phyloP scores from a whole-genome alignment of 2,888 invertebrate species.

The Zootermopsis nevadensis region DNA sequence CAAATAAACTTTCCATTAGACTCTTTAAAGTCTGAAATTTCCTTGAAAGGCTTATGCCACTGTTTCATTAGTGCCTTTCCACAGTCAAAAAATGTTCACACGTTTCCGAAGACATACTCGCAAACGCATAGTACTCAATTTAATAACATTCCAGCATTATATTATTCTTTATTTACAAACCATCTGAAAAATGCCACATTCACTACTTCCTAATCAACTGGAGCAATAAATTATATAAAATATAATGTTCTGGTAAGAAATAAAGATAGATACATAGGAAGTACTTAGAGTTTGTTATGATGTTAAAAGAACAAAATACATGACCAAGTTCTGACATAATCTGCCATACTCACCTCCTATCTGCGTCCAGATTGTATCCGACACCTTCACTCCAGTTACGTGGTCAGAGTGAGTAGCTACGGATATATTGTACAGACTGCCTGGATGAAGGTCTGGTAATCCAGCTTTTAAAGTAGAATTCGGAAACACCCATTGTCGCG shows the following conservation, averaged over 20 bases:
- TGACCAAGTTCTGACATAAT: not conserved
- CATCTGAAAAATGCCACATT: not conserved
- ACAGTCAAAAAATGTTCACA: too few species aligned
- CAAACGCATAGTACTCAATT: too few species aligned
- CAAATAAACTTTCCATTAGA: too few species aligned
- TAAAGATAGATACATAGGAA: not conserved
- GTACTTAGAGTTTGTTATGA: not conserved
- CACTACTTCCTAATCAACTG: not conserved
- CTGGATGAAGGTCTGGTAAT: conserved; percentile 72
- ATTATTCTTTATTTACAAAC: not conserved
- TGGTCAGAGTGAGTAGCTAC: conserved; percentile 74
- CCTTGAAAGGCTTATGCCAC: too few species aligned
- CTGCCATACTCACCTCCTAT: conserved; percentile 68
- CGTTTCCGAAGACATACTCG: too few species aligned
- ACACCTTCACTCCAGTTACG: conserved; percentile 70
- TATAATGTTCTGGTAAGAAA: not conserved
- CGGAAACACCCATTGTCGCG: conserved; percentile 57
- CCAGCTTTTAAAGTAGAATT: conserved; percentile 59
- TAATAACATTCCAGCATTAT: not conserved
- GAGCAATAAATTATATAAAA: not conserved
- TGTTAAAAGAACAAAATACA: not conserved
- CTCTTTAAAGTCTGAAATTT: too few species aligned
- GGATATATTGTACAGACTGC: conserved; percentile 79
- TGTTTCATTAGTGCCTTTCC: too few species aligned
- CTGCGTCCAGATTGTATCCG: conserved; percentile 72